Evolutionary conservation across 37 sponge, comb jelly and placozoan species (phyloP).

Genomic region (Beroe ovata): DNA sequence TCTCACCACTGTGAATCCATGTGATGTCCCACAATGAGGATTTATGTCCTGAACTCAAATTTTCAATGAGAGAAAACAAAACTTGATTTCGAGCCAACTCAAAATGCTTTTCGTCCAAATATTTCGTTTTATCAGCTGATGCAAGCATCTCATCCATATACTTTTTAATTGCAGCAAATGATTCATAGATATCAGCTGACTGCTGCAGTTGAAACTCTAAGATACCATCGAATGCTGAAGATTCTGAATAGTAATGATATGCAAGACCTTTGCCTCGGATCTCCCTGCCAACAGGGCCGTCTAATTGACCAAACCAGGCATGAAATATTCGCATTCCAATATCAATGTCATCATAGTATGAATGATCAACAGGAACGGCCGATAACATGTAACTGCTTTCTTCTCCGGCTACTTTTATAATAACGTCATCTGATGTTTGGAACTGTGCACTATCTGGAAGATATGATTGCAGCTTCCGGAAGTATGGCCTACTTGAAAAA

Average conservation of each 20-base stretch:
- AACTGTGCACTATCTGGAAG: too few species aligned
- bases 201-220: neutral
- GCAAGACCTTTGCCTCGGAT: constrained; percentile 78
- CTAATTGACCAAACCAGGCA: constrained; percentile 10
- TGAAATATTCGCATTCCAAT: constrained; percentile 3
- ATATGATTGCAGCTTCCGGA: neutral
- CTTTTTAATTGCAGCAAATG: constrained; percentile 3
- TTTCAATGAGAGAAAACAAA: neutral
- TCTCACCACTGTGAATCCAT: neutral
- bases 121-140: neutral
- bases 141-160: neutral
- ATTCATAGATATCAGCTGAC: constrained; percentile 5
- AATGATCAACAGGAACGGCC: neutral
- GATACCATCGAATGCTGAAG: neutral
- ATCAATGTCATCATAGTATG: neutral
- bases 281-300: constrained; percentile 1
- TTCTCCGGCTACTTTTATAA: constrained; percentile 27
- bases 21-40: neutral
- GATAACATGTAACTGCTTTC: constrained; percentile 41
- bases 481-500: neutral
- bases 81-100: neutral
- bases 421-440: neutral
- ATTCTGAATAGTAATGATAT: constrained; percentile 75
- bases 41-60: neutral
- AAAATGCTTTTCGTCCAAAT: neutral